Evolutionary conservation across 1,140 invertebrate species (phyloP).

Genomic region (Acromyrmex heyeri): DNA sequence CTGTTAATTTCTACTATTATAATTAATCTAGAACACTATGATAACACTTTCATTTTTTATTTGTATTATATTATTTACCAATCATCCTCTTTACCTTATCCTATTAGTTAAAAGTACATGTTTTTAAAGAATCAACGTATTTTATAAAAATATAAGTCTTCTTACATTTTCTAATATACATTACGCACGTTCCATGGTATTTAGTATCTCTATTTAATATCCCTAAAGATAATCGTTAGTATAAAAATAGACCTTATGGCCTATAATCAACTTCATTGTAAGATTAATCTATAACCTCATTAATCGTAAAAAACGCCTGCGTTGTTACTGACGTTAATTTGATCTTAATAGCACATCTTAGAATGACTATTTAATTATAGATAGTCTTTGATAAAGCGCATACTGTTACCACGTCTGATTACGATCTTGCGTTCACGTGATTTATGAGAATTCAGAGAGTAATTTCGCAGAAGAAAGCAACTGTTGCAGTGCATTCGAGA

Average conservation of each 20-base stretch:
- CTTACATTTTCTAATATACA: neutral
- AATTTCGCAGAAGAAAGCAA: constrained; percentile 57
- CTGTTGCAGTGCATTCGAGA: neutral
- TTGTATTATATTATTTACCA: neutral
- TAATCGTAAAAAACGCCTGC: neutral
- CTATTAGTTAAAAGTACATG: neutral
- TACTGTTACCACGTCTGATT: constrained; percentile 1
- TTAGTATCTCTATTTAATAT: neutral
- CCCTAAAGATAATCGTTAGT: constrained; percentile 31
- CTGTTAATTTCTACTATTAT: neutral
- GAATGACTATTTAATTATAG: constrained; percentile 3
- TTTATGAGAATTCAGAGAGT: constrained; percentile 5
- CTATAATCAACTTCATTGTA: neutral
- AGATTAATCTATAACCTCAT: constrained; percentile 3
- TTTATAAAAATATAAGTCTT: neutral
- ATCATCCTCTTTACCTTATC: neutral
- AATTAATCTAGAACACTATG: neutral
- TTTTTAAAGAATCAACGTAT: neutral
- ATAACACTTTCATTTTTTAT: neutral
- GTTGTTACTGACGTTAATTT: neutral
- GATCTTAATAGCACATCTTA: constrained; percentile 3
- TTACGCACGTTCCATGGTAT: neutral
- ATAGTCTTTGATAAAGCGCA: neutral
- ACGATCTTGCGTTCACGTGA: constrained; percentile 17
- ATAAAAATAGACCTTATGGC: constrained; percentile 28